Conservation (phyloP, 2,888 invertebrate species). For the Heteropelma amictum region DNA sequence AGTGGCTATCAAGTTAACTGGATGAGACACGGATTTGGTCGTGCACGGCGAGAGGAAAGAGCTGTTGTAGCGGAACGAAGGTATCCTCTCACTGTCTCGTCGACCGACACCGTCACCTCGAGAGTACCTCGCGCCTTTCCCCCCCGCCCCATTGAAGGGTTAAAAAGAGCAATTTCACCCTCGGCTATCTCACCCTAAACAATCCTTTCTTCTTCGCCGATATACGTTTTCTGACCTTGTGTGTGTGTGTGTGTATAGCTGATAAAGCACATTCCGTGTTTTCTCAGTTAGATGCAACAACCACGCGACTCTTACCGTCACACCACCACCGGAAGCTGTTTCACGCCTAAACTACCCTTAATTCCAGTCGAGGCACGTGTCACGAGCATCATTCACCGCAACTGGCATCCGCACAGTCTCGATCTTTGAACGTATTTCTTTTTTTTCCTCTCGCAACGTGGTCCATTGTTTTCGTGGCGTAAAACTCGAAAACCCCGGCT, state of each 20-base stretch:
- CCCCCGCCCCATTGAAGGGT: conserved; percentile 2
- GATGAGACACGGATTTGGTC: conserved; percentile 61
- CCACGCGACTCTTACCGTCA: conserved; percentile 42
- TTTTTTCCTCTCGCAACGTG: neutral
- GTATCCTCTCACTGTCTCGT: conserved; percentile 40
- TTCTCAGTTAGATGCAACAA: conserved; percentile 20
- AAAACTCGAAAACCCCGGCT: too few species aligned
- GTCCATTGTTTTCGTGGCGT: neutral
- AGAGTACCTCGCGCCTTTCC: conserved; percentile 8
- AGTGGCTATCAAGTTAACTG: conserved; percentile 58
- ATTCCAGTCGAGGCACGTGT: conserved; percentile 30
- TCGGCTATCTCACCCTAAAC: conserved; percentile 19
- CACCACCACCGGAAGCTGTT: conserved; percentile 13
- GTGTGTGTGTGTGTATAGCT: neutral
- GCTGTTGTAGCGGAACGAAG: conserved; percentile 6
- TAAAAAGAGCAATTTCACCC: conserved; percentile 58
- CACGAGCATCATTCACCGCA: conserved; percentile 3
- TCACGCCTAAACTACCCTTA: conserved; percentile 34
- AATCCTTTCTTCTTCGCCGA: conserved; percentile 12
- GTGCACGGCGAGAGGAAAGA: conserved; percentile 36
- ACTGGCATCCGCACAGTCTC: neutral
- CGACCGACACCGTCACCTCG: conserved; percentile 42
- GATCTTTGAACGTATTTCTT: neutral
- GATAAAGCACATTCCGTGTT: conserved; percentile 11
- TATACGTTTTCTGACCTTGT: neutral